Evolutionary conservation across 2,113 vertebrate genomes (phyloP), one percentile per base, ranked within the genome.

Genomic region (Pelodiscus sinensis): DNA sequence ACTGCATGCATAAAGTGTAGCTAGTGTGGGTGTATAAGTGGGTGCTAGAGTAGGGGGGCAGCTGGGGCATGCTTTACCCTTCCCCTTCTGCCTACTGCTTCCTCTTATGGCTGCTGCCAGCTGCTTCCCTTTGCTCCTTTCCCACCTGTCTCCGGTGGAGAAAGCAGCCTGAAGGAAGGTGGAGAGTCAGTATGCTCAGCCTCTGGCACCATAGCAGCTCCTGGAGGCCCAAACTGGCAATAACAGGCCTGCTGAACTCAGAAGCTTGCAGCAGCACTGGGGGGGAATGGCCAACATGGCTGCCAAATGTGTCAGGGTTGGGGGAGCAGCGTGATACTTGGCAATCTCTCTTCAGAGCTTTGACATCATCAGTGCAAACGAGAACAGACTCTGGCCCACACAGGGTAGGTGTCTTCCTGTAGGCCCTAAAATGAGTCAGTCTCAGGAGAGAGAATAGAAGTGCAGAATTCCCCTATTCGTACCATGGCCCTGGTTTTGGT

Each of bases 351-450:
- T 86, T 9, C 15, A 75, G 24, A 77, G 84, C 38, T 60, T 22
- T 31, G n/a, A 27, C 0, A 68, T 5, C 60, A 0, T 73, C 65
- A 29, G 5, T 7, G 2, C 19, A 79, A 82, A 51, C 4, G 4
- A 29, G 80, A 55, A 58, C 38, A 80, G 57, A 24, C 55, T 50
- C 81, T 68, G 87, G 19, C 29, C 54, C 31, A 57, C 44, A 44
- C 62, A 90, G 65, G 56, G 56, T 89, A n/a, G 31, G 9, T 54
- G 79, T 2, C 62, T 58, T 92, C 78, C 44, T 18, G 0, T 0
- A 57, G 4, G 16, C 25, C 82, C 31, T 0, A 1, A 68, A n/a
- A 51, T 57, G 1, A 9, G 0, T 31, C 3, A 5, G 24, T 75
- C 58, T 31, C 50, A 58, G 55, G 54, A 56, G 4, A 65, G 87